Conservation (phyloP, 2,888 invertebrate species). For the Lithosia quadra region DNA sequence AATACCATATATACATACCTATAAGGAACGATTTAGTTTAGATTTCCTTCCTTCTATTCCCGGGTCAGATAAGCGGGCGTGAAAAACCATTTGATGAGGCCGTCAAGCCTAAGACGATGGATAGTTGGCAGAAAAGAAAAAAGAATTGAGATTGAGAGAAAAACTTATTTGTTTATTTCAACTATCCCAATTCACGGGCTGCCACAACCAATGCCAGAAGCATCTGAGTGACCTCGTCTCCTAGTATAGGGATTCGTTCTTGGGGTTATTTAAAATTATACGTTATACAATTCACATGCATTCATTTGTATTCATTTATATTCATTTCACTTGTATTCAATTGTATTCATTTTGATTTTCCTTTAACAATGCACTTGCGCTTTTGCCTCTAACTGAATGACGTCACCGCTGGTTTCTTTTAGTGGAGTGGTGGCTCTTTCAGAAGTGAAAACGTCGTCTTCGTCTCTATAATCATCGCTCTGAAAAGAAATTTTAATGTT, state of each 20-base stretch:
- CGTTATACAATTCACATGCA: too few species aligned
- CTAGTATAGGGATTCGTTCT: conserved; percentile 88
- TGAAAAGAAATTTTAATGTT: not conserved
- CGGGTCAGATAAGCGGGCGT: too few species aligned
- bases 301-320: too few species aligned
- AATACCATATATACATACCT: too few species aligned
- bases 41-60: too few species aligned
- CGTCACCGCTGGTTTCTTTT: not conserved
- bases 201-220: conserved; percentile 83
- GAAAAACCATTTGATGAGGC: too few species aligned
- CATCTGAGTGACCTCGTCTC: conserved; percentile 89
- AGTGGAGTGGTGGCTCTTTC: not conserved
- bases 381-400: conserved; percentile 8
- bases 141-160: too few species aligned
- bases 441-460: conserved; percentile 6
- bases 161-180: conserved; percentile 24
- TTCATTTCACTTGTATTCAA: too few species aligned
- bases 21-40: too few species aligned
- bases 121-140: too few species aligned
- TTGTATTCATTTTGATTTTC: too few species aligned
- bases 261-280: conserved; percentile 89
- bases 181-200: conserved; percentile 79
- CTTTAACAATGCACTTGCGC: not conserved
- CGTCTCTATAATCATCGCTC: not conserved
- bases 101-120: too few species aligned